phyloP scores from a whole-genome alignment of 2,797 vertebrate species.

The Enteromius treurensis region DNA sequence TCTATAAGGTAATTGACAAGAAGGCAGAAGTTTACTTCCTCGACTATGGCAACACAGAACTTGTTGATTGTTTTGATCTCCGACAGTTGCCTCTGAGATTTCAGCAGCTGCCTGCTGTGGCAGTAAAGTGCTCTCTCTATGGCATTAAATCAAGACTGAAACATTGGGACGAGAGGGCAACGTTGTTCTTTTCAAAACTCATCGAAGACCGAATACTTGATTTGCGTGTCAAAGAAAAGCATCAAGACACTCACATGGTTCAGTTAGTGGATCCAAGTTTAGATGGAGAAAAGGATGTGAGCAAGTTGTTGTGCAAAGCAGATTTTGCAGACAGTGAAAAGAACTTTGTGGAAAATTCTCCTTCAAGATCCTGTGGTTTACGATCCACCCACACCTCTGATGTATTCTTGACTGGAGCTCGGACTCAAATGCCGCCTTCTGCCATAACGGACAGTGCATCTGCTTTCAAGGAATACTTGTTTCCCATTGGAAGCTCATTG shows the following conservation, averaged over 20 bases:
- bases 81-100: constrained; percentile 80
- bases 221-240: constrained; percentile 73
- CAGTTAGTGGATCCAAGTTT: constrained; percentile 79
- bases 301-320: constrained; percentile 77
- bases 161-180: constrained; percentile 80
- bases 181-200: constrained; percentile 81
- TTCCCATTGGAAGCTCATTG: constrained; percentile 86
- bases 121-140: constrained; percentile 83
- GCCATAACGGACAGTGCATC: constrained; percentile 50
- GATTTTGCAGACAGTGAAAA: constrained; percentile 74
- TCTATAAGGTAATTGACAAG: constrained; percentile 72
- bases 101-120: constrained; percentile 79
- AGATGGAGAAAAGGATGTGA: constrained; percentile 78
- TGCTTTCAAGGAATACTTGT: constrained; percentile 77
- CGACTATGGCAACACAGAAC: constrained; percentile 83
- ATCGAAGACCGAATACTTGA: constrained; percentile 82
- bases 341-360: constrained; percentile 36
- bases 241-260: constrained; percentile 75
- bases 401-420: constrained; percentile 13
- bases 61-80: constrained; percentile 73
- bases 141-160: constrained; percentile 75
- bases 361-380: constrained; percentile 18
- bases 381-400: constrained; percentile 11
- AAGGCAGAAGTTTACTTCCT: constrained; percentile 79
- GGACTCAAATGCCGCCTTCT: constrained; percentile 27